These are phyloP conservation scores for Solenopsis fugax DNA, from an alignment of 1,140 invertebrate genomes.

Conservation along the genomic window DNA sequence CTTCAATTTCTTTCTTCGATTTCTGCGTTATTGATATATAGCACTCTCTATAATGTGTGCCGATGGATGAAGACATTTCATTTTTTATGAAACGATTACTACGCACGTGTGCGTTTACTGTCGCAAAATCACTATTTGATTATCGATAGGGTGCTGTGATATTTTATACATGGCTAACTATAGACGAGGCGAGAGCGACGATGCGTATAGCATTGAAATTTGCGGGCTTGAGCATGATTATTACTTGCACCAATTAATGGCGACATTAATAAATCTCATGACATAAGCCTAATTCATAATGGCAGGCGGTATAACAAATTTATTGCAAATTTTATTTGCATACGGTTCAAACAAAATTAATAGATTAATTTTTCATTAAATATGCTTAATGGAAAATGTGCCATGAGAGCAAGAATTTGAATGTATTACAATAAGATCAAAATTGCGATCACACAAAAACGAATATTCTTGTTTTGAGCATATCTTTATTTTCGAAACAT, in stretches of 20 bases:
- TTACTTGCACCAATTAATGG: conserved; percentile 41
- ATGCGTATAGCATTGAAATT: conserved; percentile 40
- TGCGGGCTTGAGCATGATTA: conserved; percentile 22
- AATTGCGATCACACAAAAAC: background rate
- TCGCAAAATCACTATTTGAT: conserved; percentile 47
- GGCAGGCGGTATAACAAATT: background rate
- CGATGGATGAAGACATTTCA: conserved; percentile 30
- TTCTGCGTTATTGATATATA: conserved; percentile 10
- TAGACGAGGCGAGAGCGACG: conserved; percentile 5
- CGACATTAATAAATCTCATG: conserved; percentile 39
- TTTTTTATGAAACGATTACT: conserved; percentile 42
- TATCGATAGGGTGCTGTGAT: conserved; percentile 41
- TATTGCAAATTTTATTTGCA: background rate
- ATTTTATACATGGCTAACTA: conserved; percentile 47
- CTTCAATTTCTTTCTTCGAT: background rate
- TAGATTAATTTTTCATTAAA: background rate
- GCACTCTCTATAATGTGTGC: conserved; percentile 2
- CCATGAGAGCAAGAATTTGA: background rate
- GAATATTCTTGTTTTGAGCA: too few relatives aligned
- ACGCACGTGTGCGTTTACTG: conserved; percentile 35
- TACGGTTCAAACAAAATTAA: background rate
- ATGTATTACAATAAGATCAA: background rate
- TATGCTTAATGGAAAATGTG: background rate
- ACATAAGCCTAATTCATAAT: background rate
- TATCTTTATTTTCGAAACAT: too few relatives aligned